Evolutionary conservation across 2,797 vertebrate species (phyloP).

Genomic region (Sarcophilus harrisii): DNA sequence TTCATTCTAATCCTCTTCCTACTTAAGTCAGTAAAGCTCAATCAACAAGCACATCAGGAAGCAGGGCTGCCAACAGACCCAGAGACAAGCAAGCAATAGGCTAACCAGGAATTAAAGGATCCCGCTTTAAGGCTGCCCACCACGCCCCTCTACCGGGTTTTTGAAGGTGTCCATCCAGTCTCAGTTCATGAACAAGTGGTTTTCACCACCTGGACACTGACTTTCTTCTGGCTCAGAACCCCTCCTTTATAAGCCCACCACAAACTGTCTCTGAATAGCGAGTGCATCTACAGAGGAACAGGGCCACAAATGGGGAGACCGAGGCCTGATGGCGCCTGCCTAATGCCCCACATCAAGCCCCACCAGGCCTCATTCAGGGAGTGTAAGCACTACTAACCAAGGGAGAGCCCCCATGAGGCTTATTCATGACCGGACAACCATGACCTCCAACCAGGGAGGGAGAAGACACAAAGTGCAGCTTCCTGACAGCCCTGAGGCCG

Average conservation of each 20-base stretch:
- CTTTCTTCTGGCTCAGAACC: background rate
- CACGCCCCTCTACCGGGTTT: rapidly evolving
- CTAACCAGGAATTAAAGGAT: constrained; percentile 16
- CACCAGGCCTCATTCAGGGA: background rate
- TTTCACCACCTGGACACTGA: background rate
- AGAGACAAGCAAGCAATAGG: constrained; percentile 29
- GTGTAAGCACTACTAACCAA: background rate
- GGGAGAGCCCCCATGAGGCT: background rate
- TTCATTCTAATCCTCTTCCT: background rate
- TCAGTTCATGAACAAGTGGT: background rate
- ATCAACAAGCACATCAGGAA: constrained; percentile 45
- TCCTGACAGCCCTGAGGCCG: too few species aligned
- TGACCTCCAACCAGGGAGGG: too few species aligned
- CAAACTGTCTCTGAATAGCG: background rate
- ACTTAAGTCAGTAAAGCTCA: background rate
- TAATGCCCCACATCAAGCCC: too few species aligned
- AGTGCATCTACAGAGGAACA: background rate
- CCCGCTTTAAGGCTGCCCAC: constrained; percentile 12
- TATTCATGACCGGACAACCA: background rate
- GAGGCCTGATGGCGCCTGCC: too few species aligned
- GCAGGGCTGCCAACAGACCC: constrained; percentile 63
- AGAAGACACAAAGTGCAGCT: background rate
- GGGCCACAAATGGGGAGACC: background rate
- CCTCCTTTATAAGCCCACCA: background rate
- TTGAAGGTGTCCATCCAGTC: background rate